Percentiles rank a stretch among this genome's conserved stretches.
Evolutionary conservation across 2,888 invertebrate genomes (phyloP).

Genomic region (Leptogaster cylindrica): DNA sequence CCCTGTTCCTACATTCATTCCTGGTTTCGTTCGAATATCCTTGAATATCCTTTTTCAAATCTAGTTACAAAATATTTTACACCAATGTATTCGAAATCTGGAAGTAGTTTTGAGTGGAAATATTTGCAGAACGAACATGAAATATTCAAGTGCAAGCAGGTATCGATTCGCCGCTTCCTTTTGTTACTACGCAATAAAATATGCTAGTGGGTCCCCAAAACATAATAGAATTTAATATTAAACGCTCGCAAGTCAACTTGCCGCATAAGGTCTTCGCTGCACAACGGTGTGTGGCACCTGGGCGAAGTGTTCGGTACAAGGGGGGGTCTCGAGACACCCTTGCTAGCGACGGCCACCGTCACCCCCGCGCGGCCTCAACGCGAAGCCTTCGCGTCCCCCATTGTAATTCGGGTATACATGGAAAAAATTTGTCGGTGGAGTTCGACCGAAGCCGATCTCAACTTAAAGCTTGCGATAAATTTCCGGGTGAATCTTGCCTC

Average conservation of each 20-base stretch:
- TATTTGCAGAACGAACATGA: too few relatives aligned
- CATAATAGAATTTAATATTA: not conserved
- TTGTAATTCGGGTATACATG: not conserved
- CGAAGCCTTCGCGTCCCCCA: not conserved
- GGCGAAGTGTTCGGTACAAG: not conserved
- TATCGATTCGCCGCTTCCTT: too few relatives aligned
- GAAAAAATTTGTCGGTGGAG: not conserved
- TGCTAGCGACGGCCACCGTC: not conserved
- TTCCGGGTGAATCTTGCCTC: too few relatives aligned
- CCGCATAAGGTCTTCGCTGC: not conserved
- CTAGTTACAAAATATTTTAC: too few relatives aligned
- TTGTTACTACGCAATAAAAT: too few relatives aligned
- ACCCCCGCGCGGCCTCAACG: not conserved
- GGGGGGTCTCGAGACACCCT: not conserved
- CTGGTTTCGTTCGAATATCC: too few relatives aligned
- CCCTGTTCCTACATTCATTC: too few relatives aligned
- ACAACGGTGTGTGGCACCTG: not conserved
- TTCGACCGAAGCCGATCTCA: not conserved
- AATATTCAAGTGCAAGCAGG: too few relatives aligned
- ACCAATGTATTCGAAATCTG: too few relatives aligned
- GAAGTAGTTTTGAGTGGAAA: too few relatives aligned
- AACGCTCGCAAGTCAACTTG: not conserved
- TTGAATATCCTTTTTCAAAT: too few relatives aligned
- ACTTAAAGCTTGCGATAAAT: too few relatives aligned
- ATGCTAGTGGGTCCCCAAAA: not conserved